phyloP scores from a whole-genome alignment of 2,797 vertebrate genomes.

The Enteromius argenteus region DNA sequence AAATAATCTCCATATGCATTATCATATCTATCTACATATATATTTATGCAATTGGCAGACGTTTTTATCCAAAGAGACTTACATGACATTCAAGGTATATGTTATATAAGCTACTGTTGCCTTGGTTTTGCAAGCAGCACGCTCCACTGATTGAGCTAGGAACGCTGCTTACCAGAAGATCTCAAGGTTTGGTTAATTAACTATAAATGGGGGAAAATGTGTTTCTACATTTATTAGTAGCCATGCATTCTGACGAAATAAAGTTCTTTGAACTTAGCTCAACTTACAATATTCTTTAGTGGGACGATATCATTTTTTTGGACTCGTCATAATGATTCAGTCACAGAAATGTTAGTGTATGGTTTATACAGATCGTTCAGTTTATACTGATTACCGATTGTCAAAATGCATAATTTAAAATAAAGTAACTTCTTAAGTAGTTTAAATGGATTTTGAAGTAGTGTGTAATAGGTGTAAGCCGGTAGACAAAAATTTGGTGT shows the following conservation, averaged over 20 bases:
- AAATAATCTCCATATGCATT: conserved; percentile 17
- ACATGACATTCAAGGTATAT: not conserved
- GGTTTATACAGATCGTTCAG: too few relatives aligned
- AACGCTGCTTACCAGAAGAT: not conserved
- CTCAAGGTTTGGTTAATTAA: not conserved
- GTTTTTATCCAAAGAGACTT: not conserved
- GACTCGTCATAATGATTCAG: too few relatives aligned
- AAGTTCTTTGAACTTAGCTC: not conserved
- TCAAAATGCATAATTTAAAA: too few relatives aligned
- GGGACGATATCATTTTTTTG: not conserved
- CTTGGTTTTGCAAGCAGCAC: not conserved
- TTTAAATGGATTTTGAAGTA: not conserved
- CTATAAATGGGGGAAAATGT: not conserved
- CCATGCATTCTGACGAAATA: not conserved
- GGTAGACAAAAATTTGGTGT: too few relatives aligned
- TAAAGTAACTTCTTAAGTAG: not conserved
- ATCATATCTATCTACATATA: conserved; percentile 2
- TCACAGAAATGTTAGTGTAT: too few relatives aligned
- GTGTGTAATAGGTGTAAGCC: not conserved
- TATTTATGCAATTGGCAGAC: not conserved
- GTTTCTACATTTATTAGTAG: not conserved
- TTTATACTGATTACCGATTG: too few relatives aligned
- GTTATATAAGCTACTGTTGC: not conserved
- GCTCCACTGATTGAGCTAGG: not conserved
- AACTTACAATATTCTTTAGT: not conserved